These are phyloP conservation scores for Cataglyphis rosenhaueri DNA, from an alignment of 2,888 invertebrate genomes.

Conservation along the genomic window DNA sequence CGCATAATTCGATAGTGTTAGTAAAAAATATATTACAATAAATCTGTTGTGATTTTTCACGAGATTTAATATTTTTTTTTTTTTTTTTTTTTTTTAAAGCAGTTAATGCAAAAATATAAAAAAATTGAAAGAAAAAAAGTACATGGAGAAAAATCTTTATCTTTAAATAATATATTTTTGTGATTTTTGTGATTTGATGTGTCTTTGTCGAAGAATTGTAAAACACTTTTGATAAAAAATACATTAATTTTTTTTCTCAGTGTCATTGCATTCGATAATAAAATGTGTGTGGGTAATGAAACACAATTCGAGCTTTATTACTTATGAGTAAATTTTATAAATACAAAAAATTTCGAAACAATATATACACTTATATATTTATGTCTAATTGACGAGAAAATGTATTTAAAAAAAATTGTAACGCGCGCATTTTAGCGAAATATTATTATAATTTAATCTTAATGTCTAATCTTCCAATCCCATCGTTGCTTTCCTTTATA, in stretches of 20 bases:
- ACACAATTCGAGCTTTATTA: no score
- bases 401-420: not conserved
- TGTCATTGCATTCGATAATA: no score
- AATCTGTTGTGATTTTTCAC: not conserved
- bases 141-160: not conserved
- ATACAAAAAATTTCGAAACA: not conserved
- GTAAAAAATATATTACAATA: not conserved
- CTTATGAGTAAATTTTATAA: not conserved
- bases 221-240: not conserved
- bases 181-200: no score
- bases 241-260: not conserved
- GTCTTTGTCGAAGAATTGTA: not conserved
- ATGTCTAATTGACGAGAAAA: not conserved
- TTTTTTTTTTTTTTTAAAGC: not conserved
- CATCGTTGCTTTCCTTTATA: slow-evolving; percentile 51
- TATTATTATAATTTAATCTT: slow-evolving; percentile 70
- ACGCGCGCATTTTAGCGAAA: not conserved
- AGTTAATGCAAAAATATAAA: not conserved
- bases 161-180: no score
- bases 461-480: slow-evolving; percentile 60
- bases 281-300: no score
- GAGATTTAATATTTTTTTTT: not conserved
- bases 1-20: not conserved
- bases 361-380: not conserved
- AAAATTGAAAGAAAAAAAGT: not conserved